Conservation (phyloP, 2,113 vertebrate genomes). For the Cervus canadensis region DNA sequence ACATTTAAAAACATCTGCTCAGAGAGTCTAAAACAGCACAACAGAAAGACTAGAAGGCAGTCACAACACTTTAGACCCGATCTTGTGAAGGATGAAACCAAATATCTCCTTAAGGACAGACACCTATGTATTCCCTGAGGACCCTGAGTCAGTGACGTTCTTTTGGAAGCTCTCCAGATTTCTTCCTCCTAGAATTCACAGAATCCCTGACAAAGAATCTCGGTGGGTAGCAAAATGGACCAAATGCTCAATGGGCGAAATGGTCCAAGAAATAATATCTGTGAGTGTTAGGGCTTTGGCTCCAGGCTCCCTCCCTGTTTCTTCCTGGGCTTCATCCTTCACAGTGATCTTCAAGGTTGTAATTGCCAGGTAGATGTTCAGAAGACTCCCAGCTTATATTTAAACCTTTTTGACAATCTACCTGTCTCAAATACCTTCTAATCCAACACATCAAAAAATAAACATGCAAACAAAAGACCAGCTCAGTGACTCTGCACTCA, state of each 20-base stretch:
- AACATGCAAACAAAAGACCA: not conserved
- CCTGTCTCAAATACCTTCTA: not conserved
- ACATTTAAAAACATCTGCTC: not conserved
- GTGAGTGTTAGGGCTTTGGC: not conserved
- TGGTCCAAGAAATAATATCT: not conserved
- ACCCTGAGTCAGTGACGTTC: not conserved
- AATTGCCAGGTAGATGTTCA: not conserved
- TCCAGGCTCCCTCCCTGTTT: not conserved
- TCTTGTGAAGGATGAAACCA: not conserved
- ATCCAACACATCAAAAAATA: not conserved
- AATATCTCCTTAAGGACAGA: not conserved
- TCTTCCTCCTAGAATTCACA: not conserved
- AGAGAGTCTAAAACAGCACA: not conserved
- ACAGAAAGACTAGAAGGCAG: not conserved
- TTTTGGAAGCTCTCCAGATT: not conserved
- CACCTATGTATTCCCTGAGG: too few species aligned
- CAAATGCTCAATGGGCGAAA: not conserved
- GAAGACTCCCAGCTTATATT: not conserved
- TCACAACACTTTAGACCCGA: not conserved
- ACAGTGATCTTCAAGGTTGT: not conserved
- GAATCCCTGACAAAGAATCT: not conserved
- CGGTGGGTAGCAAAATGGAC: not conserved
- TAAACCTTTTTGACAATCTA: not conserved
- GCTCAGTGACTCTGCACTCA: not conserved
- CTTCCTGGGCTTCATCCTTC: not conserved